Percentiles rank a stretch among this genome's conserved stretches.
Conservation (phyloP, 2,113 vertebrate species). For the Heptranchias perlo region DNA sequence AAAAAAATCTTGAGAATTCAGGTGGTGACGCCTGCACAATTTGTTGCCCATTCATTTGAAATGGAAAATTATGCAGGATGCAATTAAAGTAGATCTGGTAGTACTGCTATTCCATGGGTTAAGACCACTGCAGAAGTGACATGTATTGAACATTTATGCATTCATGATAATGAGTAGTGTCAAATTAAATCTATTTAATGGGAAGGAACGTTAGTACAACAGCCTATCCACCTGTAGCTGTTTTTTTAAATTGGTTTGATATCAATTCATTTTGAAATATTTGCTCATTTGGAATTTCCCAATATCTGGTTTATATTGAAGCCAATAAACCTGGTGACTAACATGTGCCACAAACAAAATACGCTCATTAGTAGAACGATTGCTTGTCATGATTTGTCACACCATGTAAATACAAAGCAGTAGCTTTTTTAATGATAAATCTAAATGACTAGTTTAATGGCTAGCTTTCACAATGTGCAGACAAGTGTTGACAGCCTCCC, state of each 20-base stretch:
- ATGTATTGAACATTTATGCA: neutral
- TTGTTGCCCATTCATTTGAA: neutral
- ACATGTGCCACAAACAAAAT: neutral
- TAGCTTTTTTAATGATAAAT: constrained; percentile 18
- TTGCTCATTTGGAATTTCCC: neutral
- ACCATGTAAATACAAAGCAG: neutral
- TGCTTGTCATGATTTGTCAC: neutral
- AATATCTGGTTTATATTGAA: neutral
- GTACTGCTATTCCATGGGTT: neutral
- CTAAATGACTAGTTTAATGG: constrained; percentile 15
- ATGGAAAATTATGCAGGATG: neutral
- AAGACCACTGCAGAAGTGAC: neutral
- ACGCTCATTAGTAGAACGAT: neutral
- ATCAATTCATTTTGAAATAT: neutral
- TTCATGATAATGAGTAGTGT: neutral
- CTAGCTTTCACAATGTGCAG: constrained; percentile 13
- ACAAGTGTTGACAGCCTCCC: constrained; percentile 11
- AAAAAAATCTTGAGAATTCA: neutral
- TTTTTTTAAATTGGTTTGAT: neutral
- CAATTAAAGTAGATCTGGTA: neutral
- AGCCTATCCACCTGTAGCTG: neutral
- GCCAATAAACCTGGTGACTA: neutral
- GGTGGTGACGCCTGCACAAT: neutral
- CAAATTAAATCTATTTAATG: neutral
- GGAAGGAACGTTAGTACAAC: neutral